Evolutionary conservation across 1,140 invertebrate species (phyloP).

Genomic region (Ips typographus): DNA sequence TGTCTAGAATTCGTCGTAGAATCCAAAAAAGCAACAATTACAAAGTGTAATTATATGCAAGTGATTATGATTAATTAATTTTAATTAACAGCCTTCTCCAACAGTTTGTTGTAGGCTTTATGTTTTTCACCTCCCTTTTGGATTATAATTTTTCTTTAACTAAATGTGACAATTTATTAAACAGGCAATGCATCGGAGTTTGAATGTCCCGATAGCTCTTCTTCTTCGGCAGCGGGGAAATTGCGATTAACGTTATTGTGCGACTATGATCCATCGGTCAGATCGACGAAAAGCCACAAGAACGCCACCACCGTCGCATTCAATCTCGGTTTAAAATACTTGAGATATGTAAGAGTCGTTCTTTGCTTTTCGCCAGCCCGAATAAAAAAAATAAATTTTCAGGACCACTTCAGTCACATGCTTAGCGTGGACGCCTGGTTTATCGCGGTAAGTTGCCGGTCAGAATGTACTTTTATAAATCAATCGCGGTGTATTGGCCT

Average conservation of each 20-base stretch:
- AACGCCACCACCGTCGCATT: slow-evolving; percentile 53
- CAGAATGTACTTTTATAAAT: not conserved
- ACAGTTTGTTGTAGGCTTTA: too few relatives aligned
- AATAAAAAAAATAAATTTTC: slow-evolving; percentile 6
- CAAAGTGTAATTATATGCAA: too few relatives aligned
- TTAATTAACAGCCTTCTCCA: too few relatives aligned
- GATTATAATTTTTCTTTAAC: too few relatives aligned
- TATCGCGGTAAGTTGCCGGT: slow-evolving; percentile 40
- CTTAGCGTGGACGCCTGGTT: slow-evolving; percentile 46
- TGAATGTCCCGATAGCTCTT: slow-evolving; percentile 31
- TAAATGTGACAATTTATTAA: too few relatives aligned
- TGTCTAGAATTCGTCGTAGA: too few relatives aligned
- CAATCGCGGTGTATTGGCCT: not conserved
- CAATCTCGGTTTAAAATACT: slow-evolving; percentile 54
- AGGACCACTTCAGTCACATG: slow-evolving; percentile 40
- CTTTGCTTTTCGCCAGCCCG: not conserved
- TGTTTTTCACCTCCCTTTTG: too few relatives aligned
- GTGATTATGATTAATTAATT: too few relatives aligned
- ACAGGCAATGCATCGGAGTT: not conserved
- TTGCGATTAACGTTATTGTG: slow-evolving; percentile 56
- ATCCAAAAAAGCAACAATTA: too few relatives aligned
- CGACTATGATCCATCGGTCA: slow-evolving; percentile 55
- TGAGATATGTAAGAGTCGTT: slow-evolving; percentile 53
- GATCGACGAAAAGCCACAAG: slow-evolving; percentile 51
- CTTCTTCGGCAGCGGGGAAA: slow-evolving; percentile 22